These are phyloP conservation scores for Cydia splendana DNA, from an alignment of 1,140 invertebrate species.

Conservation along the genomic window DNA sequence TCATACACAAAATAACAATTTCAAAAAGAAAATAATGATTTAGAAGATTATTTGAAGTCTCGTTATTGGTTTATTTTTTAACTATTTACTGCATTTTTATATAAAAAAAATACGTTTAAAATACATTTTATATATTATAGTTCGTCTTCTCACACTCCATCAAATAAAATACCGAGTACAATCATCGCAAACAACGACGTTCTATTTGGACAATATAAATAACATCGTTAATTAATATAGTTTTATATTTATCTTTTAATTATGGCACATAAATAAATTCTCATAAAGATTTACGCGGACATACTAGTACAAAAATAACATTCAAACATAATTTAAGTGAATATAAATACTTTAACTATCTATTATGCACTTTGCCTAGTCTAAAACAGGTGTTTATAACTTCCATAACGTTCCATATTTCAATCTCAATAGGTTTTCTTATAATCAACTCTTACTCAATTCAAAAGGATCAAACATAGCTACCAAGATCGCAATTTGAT, in stretches of 20 bases:
- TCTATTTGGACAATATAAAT: background rate
- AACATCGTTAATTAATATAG: background rate
- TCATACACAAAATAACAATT: background rate
- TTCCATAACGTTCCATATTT: background rate
- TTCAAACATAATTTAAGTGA: conserved; percentile 3
- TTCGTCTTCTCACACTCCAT: background rate
- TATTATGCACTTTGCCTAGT: background rate
- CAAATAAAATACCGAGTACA: background rate
- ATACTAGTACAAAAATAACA: conserved; percentile 21
- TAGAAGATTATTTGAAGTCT: background rate
- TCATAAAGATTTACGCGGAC: background rate
- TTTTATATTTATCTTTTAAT: conserved; percentile 9
- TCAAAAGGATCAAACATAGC: background rate
- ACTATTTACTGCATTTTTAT: background rate
- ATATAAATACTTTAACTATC: conserved; percentile 8
- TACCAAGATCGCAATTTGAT: background rate
- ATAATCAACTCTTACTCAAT: conserved; percentile 5
- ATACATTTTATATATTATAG: background rate
- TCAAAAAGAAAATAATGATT: background rate
- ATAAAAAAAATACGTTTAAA: background rate
- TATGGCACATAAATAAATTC: conserved; percentile 50
- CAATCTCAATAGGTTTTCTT: conserved; percentile 7
- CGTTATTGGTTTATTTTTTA: background rate
- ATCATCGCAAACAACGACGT: background rate
- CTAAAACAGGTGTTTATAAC: conserved; percentile 22